phyloP scores from a whole-genome alignment of 1,140 invertebrate species.

The Vanessa tameamea region DNA sequence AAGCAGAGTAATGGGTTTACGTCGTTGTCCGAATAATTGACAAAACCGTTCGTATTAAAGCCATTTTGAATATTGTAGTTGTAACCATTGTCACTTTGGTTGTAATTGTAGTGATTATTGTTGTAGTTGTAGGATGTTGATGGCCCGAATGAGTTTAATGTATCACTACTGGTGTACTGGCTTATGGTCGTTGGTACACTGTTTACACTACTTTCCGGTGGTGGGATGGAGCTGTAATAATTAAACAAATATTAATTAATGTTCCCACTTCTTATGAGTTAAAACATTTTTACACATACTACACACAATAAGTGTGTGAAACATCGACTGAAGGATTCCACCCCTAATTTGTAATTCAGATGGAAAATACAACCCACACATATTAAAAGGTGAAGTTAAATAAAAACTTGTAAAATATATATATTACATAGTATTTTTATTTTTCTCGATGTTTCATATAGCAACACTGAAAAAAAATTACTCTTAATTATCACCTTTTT shows the following conservation, averaged over 20 bases:
- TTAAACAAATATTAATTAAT: not conserved
- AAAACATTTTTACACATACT: too few species aligned
- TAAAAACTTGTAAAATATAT: too few species aligned
- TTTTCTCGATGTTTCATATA: too few species aligned
- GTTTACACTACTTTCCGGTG: slow-evolving; percentile 66
- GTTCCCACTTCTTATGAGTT: too few species aligned
- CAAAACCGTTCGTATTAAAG: slow-evolving; percentile 61
- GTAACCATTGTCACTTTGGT: slow-evolving; percentile 52
- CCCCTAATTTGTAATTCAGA: too few species aligned
- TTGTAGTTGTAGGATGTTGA: slow-evolving; percentile 33
- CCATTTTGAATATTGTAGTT: slow-evolving; percentile 59
- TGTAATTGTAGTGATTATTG: slow-evolving; percentile 49
- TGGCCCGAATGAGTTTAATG: slow-evolving; percentile 51
- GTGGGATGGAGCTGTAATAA: slow-evolving; percentile 57
- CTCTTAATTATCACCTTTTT: too few species aligned
- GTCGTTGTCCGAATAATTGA: slow-evolving; percentile 65
- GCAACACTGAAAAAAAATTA: too few species aligned
- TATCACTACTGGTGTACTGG: slow-evolving; percentile 60
- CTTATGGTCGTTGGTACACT: slow-evolving; percentile 42
- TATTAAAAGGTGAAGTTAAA: too few species aligned
- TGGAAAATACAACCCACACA: too few species aligned
- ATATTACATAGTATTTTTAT: too few species aligned
- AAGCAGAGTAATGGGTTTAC: slow-evolving; percentile 54
- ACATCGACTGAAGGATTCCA: too few species aligned
- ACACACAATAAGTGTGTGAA: too few species aligned